Percentiles rank a stretch among this genome's conserved stretches.
These are phyloP conservation scores for Montipora foliosa DNA, from an alignment of 64 coral and sea anemone genomes.

Conservation along the genomic window DNA sequence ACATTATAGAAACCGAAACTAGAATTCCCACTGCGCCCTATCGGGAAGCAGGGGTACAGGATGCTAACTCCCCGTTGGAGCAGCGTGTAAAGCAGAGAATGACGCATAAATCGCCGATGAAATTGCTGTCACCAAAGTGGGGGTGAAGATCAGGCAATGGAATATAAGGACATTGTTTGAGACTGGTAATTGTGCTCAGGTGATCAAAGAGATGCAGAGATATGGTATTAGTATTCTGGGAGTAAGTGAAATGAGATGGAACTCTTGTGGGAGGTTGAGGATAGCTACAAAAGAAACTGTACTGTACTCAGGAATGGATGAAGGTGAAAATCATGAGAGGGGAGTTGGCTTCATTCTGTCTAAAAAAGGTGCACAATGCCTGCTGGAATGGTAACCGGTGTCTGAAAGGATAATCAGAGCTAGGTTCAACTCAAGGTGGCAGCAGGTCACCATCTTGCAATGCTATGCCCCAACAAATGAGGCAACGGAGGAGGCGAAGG, in stretches of 20 bases:
- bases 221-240: conserved; percentile 43
- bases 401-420: conserved; percentile 13
- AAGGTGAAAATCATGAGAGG: not conserved
- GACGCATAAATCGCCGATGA: no score
- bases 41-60: no score
- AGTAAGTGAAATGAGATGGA: conserved; percentile 70
- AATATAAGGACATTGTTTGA: not conserved
- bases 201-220: conserved; percentile 24
- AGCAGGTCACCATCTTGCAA: not conserved
- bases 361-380: no score
- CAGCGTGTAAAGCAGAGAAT: not conserved
- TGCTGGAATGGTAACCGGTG: conserved; percentile 27
- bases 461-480: not conserved
- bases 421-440: conserved; percentile 12
- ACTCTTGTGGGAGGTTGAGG: conserved; percentile 22
- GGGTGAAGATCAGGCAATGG: conserved; percentile 26
- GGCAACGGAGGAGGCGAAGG: not conserved
- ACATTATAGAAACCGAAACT: not conserved
- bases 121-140: not conserved
- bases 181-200: conserved; percentile 18
- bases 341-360: conserved; percentile 63
- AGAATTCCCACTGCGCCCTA: not conserved
- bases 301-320: conserved; percentile 62
- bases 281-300: conserved; percentile 31
- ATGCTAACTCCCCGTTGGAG: not conserved